Percentiles rank a stretch among this genome's conserved stretches.
Conservation (phyloP, 2,888 invertebrate species). For the Drosophila merina region DNA sequence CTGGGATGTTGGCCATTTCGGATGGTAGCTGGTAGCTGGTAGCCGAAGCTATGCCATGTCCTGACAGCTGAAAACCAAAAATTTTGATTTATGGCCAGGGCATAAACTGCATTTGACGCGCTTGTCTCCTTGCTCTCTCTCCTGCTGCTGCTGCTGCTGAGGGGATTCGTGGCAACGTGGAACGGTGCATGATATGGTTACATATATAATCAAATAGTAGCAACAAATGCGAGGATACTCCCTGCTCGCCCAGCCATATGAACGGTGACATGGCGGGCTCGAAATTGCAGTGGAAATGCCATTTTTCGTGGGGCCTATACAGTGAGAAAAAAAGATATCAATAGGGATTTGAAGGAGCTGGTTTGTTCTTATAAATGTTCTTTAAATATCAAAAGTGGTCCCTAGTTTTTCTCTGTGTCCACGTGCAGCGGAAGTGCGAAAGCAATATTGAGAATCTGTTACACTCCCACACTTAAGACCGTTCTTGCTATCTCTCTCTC, state of each 20-base stretch:
- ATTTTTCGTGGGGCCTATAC: conserved; percentile 21
- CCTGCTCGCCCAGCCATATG: conserved; percentile 68
- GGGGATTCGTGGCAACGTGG: conserved; percentile 12
- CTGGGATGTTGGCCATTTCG: conserved; percentile 25
- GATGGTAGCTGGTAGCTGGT: conserved; percentile 1
- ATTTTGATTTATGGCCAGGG: conserved; percentile 80
- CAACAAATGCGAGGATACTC: conserved; percentile 62
- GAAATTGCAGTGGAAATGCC: conserved; percentile 52
- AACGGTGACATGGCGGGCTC: conserved; percentile 66
- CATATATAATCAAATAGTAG: conserved; percentile 73
- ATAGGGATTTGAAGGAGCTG: not conserved
- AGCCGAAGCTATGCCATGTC: conserved; percentile 68
- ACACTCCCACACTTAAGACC: conserved; percentile 31
- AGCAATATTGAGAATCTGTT: conserved; percentile 67
- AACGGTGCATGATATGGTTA: conserved; percentile 56
- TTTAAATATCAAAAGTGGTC: not conserved
- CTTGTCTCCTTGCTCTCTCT: conserved; percentile 37
- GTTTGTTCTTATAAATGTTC: not conserved
- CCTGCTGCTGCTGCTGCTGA: not conserved
- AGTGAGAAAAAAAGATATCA: not conserved
- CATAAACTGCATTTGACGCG: conserved; percentile 81
- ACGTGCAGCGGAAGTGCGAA: conserved; percentile 65
- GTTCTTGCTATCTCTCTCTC: not conserved
- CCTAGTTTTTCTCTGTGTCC: conserved; percentile 14
- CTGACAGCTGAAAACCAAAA: conserved; percentile 80